phyloP scores from a whole-genome alignment of 2,888 invertebrate species.

The Gymnoscelis rufifasciata region DNA sequence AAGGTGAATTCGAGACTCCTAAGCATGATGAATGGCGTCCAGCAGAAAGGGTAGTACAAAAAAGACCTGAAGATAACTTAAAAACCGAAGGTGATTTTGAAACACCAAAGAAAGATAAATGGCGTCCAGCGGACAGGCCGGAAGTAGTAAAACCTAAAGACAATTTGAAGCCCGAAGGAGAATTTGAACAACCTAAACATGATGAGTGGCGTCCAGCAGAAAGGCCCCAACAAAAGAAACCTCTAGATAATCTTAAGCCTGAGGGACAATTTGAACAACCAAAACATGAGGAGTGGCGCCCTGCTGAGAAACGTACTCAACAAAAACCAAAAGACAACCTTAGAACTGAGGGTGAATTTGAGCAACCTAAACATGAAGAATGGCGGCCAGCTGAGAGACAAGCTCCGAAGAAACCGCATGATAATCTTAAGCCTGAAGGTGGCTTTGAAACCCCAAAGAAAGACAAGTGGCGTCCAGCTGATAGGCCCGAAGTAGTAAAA shows the following conservation, averaged over 20 bases:
- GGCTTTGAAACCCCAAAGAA: constrained; percentile 47
- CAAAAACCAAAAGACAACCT: constrained; percentile 70
- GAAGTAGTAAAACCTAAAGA: constrained; percentile 45
- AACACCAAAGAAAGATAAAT: constrained; percentile 42
- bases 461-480: constrained; percentile 46
- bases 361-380: constrained; percentile 27
- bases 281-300: constrained; percentile 60
- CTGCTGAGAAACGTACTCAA: constrained; percentile 62
- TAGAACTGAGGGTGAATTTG: constrained; percentile 60
- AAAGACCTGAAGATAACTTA: constrained; percentile 46
- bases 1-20: constrained; percentile 75
- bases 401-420: constrained; percentile 54
- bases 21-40: constrained; percentile 57
- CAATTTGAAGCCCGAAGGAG: constrained; percentile 59
- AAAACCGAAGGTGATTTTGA: constrained; percentile 69
- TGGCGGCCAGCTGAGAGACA: constrained; percentile 56
- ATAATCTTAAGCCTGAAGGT: constrained; percentile 72
- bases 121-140: constrained; percentile 59
- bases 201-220: constrained; percentile 52
- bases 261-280: constrained; percentile 77
- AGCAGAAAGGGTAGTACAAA: constrained; percentile 47
- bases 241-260: constrained; percentile 65
- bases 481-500: constrained; percentile 37
- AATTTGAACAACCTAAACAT: constrained; percentile 60
- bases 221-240: constrained; percentile 34